Base-by-base conservation (phyloP, 2,113 vertebrate species). In the Oxyura jamaicensis region DNA sequence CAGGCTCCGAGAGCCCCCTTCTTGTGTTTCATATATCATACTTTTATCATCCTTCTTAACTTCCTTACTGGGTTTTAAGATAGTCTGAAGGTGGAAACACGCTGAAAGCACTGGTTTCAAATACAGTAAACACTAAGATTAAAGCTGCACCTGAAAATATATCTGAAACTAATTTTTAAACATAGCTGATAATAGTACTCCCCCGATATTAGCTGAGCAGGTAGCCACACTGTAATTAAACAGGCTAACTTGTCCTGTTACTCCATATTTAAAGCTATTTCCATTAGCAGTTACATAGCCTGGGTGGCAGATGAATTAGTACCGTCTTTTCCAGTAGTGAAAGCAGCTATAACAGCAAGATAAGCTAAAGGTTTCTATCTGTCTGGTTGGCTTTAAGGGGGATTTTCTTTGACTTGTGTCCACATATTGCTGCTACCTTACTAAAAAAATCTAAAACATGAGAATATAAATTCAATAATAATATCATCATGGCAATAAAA, bases 371-470 rank as follows among this genome's bases (percentile, higher is more conserved):
- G 8, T 67, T 77, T 93, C 60, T 23, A 35, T 19, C 15, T 75
- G 7, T 42, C 29, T 93, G 20, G 6, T 29, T 88, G 20, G n/a
- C 11, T 60, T 69, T 39, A 13, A 2, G 42, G 39, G 22, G 60
- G 22, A 52, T 25, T 76, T 85, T 77, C 2, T 41, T 86, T 93
- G 13, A 42, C 42, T 91, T 88, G 31, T 11, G 1, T 18, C 31
- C 16, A 29, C 0, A 0, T 28, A 28, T 41, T 74, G 22, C 41
- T 74, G 33, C 74, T 55, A 52, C 3, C 1, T 20, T 39, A 39
- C 39, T 75, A 4, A 65, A 84, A 56, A 41, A 31, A 18, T 6
- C 11, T 39, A 66, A 81, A 83, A 28, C 33, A 11, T 50, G 14
- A 20, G 42, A 76, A 63, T 59, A 63, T 56, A 58, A 87, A 52